Base-by-base conservation (phyloP, 2,888 invertebrate genomes). In the Phalangium opilio region DNA sequence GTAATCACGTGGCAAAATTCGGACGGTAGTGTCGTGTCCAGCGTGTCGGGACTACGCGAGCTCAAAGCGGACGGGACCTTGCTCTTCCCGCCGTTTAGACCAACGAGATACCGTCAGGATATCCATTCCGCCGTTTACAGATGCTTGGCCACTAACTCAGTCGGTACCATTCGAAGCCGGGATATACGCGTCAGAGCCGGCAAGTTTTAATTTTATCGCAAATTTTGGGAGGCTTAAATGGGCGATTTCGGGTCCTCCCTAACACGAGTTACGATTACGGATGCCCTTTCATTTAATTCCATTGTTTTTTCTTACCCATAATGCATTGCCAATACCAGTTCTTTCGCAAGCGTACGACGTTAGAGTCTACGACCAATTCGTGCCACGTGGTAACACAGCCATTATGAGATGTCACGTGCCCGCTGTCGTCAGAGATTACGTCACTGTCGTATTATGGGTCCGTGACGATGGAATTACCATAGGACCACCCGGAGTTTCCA, bases 101-200 rank as follows among this genome's bases (percentile, higher is more conserved):
- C 54, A 3, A 49, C 48, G n/a, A 48, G 52, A n/a, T 55, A 43
- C 19, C 27, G 52, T 2, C 55, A 50, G 35, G 55, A 55, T 38
- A 44, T 55, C 7, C 55, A 55, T 11, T 49, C 50, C n/a, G 48
- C 52, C 36, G 48, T 52, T 52, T 91, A 91, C 70, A 82, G 86
- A 58, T 93, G 93, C 66, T 72, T 86, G 57, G 91, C 91, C 10
- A 77, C 80, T 60, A 91, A 87, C 67, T 76, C 81, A 49, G 84
- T 85, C 58, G 91, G 91, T 54, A 81, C 83, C 19, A 85, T 91
- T 60, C 81, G 86, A 62, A 90, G 90, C 41, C 75, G 87, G 45
- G 86, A 87, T 67, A 87, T 91, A 63, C 85, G 87, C 70, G 90
- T 93, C 45, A 75, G 89, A 73, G 90, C 91, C 70, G 93, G 93